phyloP scores from a whole-genome alignment of 2,797 vertebrate genomes.

The Anas bahamensis region DNA sequence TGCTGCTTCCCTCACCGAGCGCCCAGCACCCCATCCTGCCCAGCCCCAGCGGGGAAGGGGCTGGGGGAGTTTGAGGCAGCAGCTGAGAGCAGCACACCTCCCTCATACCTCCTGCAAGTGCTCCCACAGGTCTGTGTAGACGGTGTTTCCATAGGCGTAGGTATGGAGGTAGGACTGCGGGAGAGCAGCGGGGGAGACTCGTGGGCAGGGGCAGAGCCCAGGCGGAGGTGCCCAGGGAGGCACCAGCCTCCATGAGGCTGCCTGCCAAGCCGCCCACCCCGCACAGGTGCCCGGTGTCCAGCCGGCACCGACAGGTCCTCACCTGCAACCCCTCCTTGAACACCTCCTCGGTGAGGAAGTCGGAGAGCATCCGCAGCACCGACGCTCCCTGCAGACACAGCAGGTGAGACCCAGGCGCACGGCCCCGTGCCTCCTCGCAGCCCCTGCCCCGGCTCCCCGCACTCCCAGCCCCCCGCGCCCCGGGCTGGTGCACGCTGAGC shows the following conservation, averaged over 20 bases:
- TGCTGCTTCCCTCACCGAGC: background rate
- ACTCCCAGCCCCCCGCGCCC: accelerated
- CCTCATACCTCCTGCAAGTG: slow-evolving; percentile 84
- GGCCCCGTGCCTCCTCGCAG: background rate
- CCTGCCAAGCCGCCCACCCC: background rate
- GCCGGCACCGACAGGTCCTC: slow-evolving; percentile 54
- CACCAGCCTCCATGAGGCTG: no score
- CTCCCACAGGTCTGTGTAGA: slow-evolving; percentile 87
- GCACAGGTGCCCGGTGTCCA: background rate
- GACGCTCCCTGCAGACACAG: slow-evolving; percentile 84
- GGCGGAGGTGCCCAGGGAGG: background rate
- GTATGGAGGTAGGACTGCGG: slow-evolving; percentile 88
- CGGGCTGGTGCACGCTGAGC: accelerated
- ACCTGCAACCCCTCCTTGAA: slow-evolving; percentile 89
- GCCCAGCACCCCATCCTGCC: accelerated
- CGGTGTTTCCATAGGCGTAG: slow-evolving; percentile 84
- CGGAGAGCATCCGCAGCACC: slow-evolving; percentile 92
- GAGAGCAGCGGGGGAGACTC: background rate
- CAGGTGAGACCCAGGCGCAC: background rate
- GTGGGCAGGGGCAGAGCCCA: background rate
- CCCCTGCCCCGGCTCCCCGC: accelerated
- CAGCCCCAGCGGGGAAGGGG: background rate
- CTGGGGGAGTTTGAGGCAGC: background rate
- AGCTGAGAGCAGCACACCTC: background rate
- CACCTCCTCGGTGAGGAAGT: slow-evolving; percentile 87